Percentiles rank a stretch among this genome's conserved stretches.
These are phyloP conservation scores for Iphiclides podalirius DNA, from an alignment of 2,888 invertebrate species.

Conservation along the genomic window DNA sequence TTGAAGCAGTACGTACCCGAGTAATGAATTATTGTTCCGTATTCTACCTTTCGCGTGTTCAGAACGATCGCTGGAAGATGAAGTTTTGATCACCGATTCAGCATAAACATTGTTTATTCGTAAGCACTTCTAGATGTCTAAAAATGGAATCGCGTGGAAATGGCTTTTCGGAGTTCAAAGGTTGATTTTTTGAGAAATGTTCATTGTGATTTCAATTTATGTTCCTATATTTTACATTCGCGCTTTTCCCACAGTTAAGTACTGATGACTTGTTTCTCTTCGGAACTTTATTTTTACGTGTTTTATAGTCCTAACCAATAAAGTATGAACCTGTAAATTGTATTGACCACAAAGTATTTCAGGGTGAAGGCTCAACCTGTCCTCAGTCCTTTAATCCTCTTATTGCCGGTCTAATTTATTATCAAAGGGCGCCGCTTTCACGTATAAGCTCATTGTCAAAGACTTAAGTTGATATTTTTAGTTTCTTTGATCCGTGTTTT, in stretches of 20 bases:
- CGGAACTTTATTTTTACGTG: background rate
- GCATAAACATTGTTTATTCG: too few relatives aligned
- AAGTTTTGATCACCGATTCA: constrained; percentile 3
- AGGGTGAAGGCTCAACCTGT: constrained; percentile 9
- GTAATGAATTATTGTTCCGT: constrained; percentile 36
- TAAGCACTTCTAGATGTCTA: too few relatives aligned
- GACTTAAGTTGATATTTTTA: constrained; percentile 1
- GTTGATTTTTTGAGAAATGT: too few relatives aligned
- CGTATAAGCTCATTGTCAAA: constrained; percentile 5
- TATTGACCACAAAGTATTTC: background rate
- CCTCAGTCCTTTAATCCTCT: constrained; percentile 8
- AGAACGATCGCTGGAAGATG: background rate
- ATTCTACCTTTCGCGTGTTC: constrained; percentile 2
- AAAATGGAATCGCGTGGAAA: too few relatives aligned
- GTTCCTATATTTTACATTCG: too few relatives aligned
- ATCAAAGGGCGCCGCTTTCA: constrained; percentile 11
- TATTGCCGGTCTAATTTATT: constrained; percentile 13
- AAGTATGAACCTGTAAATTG: background rate
- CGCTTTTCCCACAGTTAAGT: too few relatives aligned
- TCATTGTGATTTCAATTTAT: too few relatives aligned
- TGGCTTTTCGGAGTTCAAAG: too few relatives aligned
- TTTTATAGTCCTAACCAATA: background rate
- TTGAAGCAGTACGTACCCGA: constrained; percentile 3
- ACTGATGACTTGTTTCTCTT: too few relatives aligned
- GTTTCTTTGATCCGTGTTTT: background rate